Evolutionary conservation across 2,888 invertebrate genomes (phyloP), one percentile per base, ranked within the genome.

Genomic region (Phaedon cochleariae): DNA sequence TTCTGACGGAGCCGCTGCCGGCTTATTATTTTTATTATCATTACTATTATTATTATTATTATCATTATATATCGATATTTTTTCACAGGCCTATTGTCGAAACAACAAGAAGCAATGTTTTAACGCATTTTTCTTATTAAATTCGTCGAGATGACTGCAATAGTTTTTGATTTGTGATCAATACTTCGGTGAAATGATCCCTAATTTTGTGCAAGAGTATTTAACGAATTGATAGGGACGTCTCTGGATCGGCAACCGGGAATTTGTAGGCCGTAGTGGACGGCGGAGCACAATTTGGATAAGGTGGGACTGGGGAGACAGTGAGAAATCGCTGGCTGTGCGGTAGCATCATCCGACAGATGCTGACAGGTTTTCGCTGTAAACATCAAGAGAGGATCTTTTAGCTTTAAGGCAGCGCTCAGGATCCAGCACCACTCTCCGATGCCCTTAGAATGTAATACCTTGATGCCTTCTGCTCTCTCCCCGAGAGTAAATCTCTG

Each of bases 241-340:
- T 54, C 61, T 18, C 61, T 69, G 69, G 34, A 34, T 55, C 57
- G 51, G 66, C 62, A 59, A 65, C 55, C 59, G 69, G 60, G 74
- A 77, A 79, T 78, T 78, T 79, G 76, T 77, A 41, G 41, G 12
- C 41, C 41, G 2, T 3, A 78, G 74, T 75, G 74, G 77, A 77
- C 74, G 76, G 67, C 67, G 52, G 54, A 73, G 73, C 68, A 76
- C 78, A 81, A 81, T 81, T 81, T 80, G 79, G 79, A 77, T 78
- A 81, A 80, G 80, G 80, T 80, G 71, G 76, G 65, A 73, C 71
- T 55, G 65, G 68, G 71, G 74, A 77, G 82, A 81, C 82, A 80
- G 78, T 81, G 81, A 81, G 81, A 79, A 82, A 81, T 82, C 78
- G 80, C 75, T 68, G 72, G 72, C 77, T 76, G 79, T 80, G 67